Base-by-base conservation (phyloP, 2,888 invertebrate genomes). In the Spisula solida region DNA sequence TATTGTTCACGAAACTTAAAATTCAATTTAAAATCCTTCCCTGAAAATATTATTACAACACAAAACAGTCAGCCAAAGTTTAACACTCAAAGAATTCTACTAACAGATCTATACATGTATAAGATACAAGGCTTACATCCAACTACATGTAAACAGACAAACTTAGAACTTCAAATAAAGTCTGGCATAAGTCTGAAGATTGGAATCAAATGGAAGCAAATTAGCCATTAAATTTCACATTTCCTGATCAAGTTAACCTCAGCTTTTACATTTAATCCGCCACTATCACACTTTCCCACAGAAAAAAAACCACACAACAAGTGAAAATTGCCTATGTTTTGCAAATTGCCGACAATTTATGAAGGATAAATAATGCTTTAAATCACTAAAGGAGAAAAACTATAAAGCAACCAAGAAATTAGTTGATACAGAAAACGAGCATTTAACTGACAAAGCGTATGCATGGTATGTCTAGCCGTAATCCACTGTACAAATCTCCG, bases 261-360 rank as follows among this genome's bases (percentile, higher is more conserved):
- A 25, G 25, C 60, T 10, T 10, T 66, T 25, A 25, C 2, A 25
- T 66, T 66, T 20, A 66, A 66, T 25, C 10, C 2, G 25, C n/a
- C 20, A 66, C 25, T 66, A 66, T 25, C 25, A 16, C n/a, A 66
- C 25, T 66, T 66, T 66, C 60, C 60, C 60, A 66, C 60, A 60
- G 60, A 60, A 60, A 60, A 60, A 60, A 60, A 1, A n/a, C 60
- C 2, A n/a, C 25, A 66, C 25, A 51, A 25, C 60, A 66, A 66
- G 25, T 66, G 60, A 66, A 66, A 66, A 66, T 66, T 66, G 60
- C 25, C 60, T 25, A 25, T 25, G n/a, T 66, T 41, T 66, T 66
- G 51, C 60, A 66, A 66, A 66, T 66, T 66, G n/a, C 60, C 60
- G 0, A 25, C n/a, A 66, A 25, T 66, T 66, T 66, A 66, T 66